Conservation (phyloP, 2,888 invertebrate species). For the Chelonus formosanus region DNA sequence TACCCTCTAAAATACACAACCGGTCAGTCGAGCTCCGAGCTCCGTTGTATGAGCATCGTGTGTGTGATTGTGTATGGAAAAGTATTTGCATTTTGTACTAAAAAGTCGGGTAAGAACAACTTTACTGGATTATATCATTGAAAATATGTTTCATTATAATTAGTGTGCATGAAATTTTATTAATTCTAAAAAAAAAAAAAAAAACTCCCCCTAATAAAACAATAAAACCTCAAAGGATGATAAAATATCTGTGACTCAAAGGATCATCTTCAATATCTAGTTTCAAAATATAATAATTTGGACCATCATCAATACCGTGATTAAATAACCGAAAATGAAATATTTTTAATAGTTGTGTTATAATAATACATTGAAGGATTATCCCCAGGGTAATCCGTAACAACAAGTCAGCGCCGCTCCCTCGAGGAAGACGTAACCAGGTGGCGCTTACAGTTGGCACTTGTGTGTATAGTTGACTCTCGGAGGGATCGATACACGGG, state of each 20-base stretch:
- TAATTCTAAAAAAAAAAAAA: no score
- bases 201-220: no score
- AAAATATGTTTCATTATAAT: conserved; percentile 13
- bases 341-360: neutral
- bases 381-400: conserved; percentile 38
- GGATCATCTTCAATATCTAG: no score
- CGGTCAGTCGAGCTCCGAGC: conserved; percentile 55
- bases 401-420: conserved; percentile 46
- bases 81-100: conserved; percentile 45
- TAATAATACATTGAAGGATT: conserved; percentile 27
- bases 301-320: no score
- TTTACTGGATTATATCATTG: conserved; percentile 10
- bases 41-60: conserved; percentile 46
- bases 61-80: conserved; percentile 43
- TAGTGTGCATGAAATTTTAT: neutral
- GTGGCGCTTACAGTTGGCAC: conserved; percentile 54
- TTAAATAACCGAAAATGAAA: no score
- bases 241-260: no score
- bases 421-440: conserved; percentile 40
- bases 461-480: conserved; percentile 47
- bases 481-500: conserved; percentile 56
- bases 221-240: no score
- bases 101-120: conserved; percentile 51
- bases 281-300: no score
- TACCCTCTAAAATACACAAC: conserved; percentile 31